Evolutionary conservation across 2,797 vertebrate genomes (phyloP).

Genomic region (Silurus aristotelis): DNA sequence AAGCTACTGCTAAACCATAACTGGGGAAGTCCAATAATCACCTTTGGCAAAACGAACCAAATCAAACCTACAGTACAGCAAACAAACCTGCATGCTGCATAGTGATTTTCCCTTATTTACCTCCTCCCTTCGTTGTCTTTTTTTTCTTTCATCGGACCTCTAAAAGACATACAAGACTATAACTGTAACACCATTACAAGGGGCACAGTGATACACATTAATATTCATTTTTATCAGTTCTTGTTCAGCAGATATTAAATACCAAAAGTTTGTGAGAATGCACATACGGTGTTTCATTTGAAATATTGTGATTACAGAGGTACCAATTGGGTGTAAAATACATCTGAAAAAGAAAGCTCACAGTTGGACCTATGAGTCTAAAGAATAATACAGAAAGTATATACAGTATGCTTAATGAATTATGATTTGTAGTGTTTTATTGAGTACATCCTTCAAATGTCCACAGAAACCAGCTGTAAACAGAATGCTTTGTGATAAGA

Average conservation of each 20-base stretch:
- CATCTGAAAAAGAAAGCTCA: not conserved
- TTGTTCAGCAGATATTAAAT: not conserved
- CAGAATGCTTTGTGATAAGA: not conserved
- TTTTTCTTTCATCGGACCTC: not conserved
- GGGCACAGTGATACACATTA: not conserved
- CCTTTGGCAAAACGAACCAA: too few relatives aligned
- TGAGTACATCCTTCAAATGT: not conserved
- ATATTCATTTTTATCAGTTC: constrained; percentile 3
- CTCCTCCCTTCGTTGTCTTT: not conserved
- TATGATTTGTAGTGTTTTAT: not conserved
- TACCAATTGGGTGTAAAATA: not conserved
- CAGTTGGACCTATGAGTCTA: not conserved
- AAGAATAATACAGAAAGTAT: not conserved
- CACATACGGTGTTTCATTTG: not conserved
- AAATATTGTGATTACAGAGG: not conserved
- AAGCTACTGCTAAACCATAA: too few relatives aligned
- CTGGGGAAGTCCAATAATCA: too few relatives aligned
- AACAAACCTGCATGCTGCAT: too few relatives aligned
- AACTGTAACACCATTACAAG: not conserved
- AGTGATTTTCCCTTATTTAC: not conserved
- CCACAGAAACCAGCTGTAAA: not conserved
- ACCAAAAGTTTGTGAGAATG: not conserved
- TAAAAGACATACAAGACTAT: not conserved
- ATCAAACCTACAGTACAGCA: too few relatives aligned
- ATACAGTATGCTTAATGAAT: not conserved